Conservation (phyloP, 2,888 invertebrate species). For the Norana najaformis region DNA sequence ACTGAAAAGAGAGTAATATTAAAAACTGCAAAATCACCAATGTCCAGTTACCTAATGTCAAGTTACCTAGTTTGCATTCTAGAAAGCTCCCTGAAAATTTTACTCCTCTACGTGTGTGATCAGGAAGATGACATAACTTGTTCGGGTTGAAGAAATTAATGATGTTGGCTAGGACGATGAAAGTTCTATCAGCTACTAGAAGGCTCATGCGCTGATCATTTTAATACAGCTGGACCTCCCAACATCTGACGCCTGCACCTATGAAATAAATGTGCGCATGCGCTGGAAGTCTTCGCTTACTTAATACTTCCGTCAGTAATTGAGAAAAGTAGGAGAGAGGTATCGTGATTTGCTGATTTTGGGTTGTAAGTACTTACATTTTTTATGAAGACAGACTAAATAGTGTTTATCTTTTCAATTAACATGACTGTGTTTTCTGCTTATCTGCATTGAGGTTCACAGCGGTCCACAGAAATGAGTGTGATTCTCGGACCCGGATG, state of each 20-base stretch:
- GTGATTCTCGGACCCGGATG: not conserved
- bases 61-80: too few species aligned
- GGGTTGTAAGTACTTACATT: not conserved
- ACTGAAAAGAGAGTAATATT: too few species aligned
- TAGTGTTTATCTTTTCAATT: not conserved
- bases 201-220: not conserved
- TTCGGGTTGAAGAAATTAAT: too few species aligned
- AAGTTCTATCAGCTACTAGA: too few species aligned
- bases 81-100: too few species aligned
- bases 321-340: not conserved
- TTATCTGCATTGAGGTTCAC: not conserved
- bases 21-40: too few species aligned
- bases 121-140: too few species aligned
- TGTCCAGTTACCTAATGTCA: too few species aligned
- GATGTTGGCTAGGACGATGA: too few species aligned
- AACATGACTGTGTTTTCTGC: not conserved
- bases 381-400: not conserved
- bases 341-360: not conserved
- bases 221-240: not conserved
- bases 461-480: not conserved
- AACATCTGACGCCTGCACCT: not conserved
- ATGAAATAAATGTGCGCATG: slow-evolving; percentile 5
- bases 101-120: too few species aligned
- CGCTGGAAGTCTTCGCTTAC: not conserved
- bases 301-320: not conserved